Evolutionary conservation across 2,113 vertebrate genomes (phyloP), one percentile per base, ranked within the genome.

Genomic region (Phrynosoma blainvillii): DNA sequence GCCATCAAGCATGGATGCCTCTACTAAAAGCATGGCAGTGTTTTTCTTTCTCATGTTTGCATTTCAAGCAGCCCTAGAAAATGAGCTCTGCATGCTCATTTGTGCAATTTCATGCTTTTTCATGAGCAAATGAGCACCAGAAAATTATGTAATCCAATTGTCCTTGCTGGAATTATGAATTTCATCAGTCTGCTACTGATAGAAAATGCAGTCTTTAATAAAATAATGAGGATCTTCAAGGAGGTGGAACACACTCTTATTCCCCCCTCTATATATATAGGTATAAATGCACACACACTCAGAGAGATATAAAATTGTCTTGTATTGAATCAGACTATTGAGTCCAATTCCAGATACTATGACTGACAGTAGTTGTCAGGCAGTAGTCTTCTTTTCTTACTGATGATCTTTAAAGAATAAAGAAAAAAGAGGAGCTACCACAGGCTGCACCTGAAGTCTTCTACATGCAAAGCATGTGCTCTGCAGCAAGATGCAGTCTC

Each of bases 101-200:
- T 68, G 59, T n/a, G 40, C 27, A 76, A 71, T 76, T 86, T 83
- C 84, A 52, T 82, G 47, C 36, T 77, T 78, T 85, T 65, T 82
- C 73, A 82, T 77, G n/a, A 56, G 8, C 79, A 71, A 78, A 20
- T 86, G 73, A 78, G 62, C 59, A 82, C 20, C 65, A 52, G 32
- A 18, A 89, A 47, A 86, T 82, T 59, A 70, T 77, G 23, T 86
- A 89, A 83, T 83, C 47, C 62, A 20, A 86, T 86, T 82, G 73
- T 86, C 79, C 40, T 80, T 79, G 82, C 77, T 59, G 68, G 68
- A 75, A 30, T 66, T 89, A 47, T 20, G 27, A 27, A 56, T 66
- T 40, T 42, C 56, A 85, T 54, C 56, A 74, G 68, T 54, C 87
- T 8, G n/a, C 68, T 52, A 82, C 59, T 77, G 73, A 88, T 68